Evolutionary conservation across 1,140 invertebrate genomes (phyloP), one percentile per base, ranked within the genome.

Genomic region (Ephestia elutella): DNA sequence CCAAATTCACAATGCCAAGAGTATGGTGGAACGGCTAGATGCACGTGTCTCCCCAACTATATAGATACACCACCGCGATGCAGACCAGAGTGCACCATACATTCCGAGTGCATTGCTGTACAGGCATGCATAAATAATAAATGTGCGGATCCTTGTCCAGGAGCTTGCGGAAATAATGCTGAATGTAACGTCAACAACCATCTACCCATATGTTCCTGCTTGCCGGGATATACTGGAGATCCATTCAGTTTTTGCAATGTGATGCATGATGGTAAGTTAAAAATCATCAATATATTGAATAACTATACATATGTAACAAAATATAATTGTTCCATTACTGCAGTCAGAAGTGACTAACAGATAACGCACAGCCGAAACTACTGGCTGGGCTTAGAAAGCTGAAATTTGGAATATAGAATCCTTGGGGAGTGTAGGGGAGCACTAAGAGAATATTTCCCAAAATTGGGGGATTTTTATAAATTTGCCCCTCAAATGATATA

Each of bases 131-230:
- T 93, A 28, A 92, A 90, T 61, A 91, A 90, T 65, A 92, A 91
- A 80, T 94, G 93, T 72, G 75, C 78, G 60, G 91, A 94, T 80
- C 93, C 93, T 48, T 94, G 93, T 70, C 90, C 91, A n/a, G 94
- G 93, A 44, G 92, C 91, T 25, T 94, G 95, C 82, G 95, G 94
- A 19, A 75, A 92, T 20, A 94, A 94, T 72, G 93, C 95, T 2
- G 90, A 93, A 65, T 96, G 95, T 71, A 90, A 82, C 68, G 92
- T 94, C 17, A 89, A 92, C 19, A 94, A 93, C 73, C 93, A 94
- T 67, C 90, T 90, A 53, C 93, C 93, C 2, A 91, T 91, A 57
- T 95, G 93, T 78, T 92, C 90, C 8, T 95, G 94, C 75, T 89
- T 90, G 10, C 80, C 90, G 4, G 92, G 93, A 50, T 93, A 90